phyloP scores from a whole-genome alignment of 2,113 vertebrate genomes.

The Cyanocitta stelleri region DNA sequence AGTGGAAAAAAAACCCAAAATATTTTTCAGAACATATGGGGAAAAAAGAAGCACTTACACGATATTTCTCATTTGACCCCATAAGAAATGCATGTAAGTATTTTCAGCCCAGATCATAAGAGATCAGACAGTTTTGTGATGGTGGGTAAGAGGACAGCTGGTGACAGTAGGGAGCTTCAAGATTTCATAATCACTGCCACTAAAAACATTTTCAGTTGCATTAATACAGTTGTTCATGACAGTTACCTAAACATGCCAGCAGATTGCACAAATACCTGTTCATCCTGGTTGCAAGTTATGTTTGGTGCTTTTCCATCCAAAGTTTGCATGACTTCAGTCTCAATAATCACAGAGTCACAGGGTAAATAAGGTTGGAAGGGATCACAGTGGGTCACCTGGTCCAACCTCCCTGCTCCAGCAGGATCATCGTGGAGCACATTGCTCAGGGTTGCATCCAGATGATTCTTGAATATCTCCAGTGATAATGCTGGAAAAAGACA shows the following conservation, averaged over 20 bases:
- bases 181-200: not conserved
- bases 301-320: not conserved
- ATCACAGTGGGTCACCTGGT: not conserved
- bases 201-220: not conserved
- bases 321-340: not conserved
- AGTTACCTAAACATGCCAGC: not conserved
- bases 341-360: not conserved
- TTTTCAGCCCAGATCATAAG: not conserved
- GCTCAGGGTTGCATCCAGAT: not conserved
- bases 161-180: not conserved
- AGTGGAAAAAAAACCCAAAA: fast-evolving
- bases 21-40: not conserved
- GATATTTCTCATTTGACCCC: not conserved
- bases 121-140: not conserved
- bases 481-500: not conserved
- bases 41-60: not conserved
- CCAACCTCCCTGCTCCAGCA: not conserved
- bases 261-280: not conserved
- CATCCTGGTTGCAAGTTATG: not conserved
- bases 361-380: not conserved
- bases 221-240: not conserved
- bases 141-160: not conserved
- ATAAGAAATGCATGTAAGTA: not conserved
- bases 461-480: not conserved
- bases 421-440: not conserved